Evolutionary conservation across 1,140 invertebrate species (phyloP).

Genomic region (Brachionus plicatilis): DNA sequence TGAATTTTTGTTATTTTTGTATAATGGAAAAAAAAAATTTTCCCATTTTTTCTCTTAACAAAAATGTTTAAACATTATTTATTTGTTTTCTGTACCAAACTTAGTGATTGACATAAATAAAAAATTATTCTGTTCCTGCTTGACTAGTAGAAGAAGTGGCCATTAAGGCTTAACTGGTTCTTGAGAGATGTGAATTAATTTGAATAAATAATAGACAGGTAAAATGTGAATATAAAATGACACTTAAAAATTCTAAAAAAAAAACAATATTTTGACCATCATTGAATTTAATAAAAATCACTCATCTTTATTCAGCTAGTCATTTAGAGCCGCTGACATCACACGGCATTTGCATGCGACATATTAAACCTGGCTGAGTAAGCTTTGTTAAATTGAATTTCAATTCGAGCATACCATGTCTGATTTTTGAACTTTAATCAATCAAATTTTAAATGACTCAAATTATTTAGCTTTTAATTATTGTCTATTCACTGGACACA

Average conservation of each 20-base stretch:
- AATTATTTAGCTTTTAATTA: slow-evolving; percentile 3
- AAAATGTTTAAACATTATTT: no score
- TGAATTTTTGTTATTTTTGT: no score
- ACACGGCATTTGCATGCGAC: neutral
- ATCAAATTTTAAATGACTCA: slow-evolving; percentile 8
- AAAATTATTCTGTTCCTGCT: neutral
- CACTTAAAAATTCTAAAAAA: neutral
- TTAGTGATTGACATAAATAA: neutral
- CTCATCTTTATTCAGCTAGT: neutral
- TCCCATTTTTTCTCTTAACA: no score
- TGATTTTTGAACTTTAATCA: slow-evolving; percentile 10
- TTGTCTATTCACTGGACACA: neutral
- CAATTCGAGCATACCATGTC: neutral
- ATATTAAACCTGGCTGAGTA: slow-evolving; percentile 5
- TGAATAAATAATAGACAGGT: neutral
- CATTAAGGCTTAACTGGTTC: neutral
- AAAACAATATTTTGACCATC: neutral
- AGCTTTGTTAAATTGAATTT: neutral
- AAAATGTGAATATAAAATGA: neutral
- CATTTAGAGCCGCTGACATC: neutral
- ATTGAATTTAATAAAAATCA: slow-evolving; percentile 2
- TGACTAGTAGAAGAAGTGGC: neutral
- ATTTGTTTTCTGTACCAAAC: no score
- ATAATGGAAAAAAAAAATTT: no score
- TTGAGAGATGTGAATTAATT: neutral